Base-by-base conservation (phyloP, 2,888 invertebrate species). In the Rapana venosa region DNA sequence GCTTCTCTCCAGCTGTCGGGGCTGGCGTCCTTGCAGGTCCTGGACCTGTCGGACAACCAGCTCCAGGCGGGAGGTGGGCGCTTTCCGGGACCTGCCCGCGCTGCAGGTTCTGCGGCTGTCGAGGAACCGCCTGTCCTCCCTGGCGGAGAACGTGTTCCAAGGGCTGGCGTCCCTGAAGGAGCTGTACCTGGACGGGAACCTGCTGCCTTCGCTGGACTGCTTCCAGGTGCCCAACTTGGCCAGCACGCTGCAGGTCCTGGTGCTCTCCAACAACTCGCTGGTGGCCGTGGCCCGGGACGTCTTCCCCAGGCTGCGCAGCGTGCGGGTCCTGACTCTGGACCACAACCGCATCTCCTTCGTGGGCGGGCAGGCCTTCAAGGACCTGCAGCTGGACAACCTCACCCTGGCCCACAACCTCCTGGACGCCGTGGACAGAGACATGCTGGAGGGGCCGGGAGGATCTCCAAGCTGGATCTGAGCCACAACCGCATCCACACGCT, bases 391-490 rank as follows among this genome's bases (percentile, higher is more conserved):
- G 88, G 92, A 93, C 13, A 90, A 91, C 26, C 90, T 94, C 22
- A 88, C 88, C 30, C 90, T 94, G 47, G 88, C 91, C 47, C 90
- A 92, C 15, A 94, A 94, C 90, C 87, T 92, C 56, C 89, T 94
- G 22, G 90, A 90, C 4, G 90, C 92, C 86, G 90, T 94, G 30
- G 91, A 91, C 56, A 88, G 92, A 35, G 90, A 90, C 15, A 92
- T 92, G 85, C 94, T 94, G 70, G 90, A 91, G 66, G 92, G 92
- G 22, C 90, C 90, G 5, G 89, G 91, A 92, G 92, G 85, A 92
- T 94, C 58, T 91, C 91, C 30, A 74, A 90, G 58, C 84, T 94
- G 79, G 92, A 94, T 87, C 83, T 94, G 17, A 92, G 93, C 90
- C 81, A 90, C 36, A 94, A 94, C 88, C 77, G 91, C 17, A 92